These are phyloP conservation scores for Trigoniulus corallinus DNA, from an alignment of 1,140 invertebrate genomes.

Conservation along the genomic window DNA sequence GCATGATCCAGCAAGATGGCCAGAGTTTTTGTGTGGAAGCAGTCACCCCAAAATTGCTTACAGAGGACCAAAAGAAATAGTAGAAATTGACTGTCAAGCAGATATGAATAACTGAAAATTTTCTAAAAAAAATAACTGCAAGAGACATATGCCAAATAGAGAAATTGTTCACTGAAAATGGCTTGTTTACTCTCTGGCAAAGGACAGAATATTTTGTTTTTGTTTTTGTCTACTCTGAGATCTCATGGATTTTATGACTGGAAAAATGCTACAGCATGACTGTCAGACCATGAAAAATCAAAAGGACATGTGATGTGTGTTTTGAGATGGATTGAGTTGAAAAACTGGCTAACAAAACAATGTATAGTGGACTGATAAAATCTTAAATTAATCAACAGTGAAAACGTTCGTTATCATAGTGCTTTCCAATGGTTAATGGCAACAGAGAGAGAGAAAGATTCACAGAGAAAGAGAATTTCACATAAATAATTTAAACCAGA, in stretches of 20 bases:
- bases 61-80: too few species aligned
- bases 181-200: background rate
- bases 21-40: too few species aligned
- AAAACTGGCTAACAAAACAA: too few species aligned
- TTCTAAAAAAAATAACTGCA: too few species aligned
- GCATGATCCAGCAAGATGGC: too few species aligned
- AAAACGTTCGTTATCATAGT: background rate
- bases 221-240: background rate
- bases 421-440: conserved; percentile 3
- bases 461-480: background rate
- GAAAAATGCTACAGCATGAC: background rate
- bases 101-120: too few species aligned
- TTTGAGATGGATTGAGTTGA: too few species aligned
- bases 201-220: background rate
- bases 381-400: background rate
- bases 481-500: background rate
- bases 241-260: background rate
- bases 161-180: too few species aligned
- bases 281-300: background rate
- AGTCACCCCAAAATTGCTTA: too few species aligned
- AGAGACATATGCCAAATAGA: too few species aligned
- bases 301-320: background rate
- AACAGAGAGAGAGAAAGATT: background rate
- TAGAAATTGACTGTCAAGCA: too few species aligned
- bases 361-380: background rate